Percentiles rank a stretch among this genome's conserved stretches.
Conservation (phyloP, 2,797 vertebrate species). For the Phoeniculus purpureus region DNA sequence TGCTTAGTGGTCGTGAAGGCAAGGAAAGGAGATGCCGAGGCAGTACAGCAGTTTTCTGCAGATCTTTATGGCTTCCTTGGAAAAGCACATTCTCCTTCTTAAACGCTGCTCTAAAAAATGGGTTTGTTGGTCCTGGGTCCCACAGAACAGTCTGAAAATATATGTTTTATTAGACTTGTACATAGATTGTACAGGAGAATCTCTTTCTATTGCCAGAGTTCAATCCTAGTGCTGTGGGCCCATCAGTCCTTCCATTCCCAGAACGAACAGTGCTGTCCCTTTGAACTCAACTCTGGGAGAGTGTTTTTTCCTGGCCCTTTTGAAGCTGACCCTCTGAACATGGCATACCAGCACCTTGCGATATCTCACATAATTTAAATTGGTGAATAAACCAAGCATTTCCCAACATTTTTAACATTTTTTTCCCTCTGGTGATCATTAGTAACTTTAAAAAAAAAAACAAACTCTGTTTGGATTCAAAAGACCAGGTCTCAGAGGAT, state of each 20-base stretch:
- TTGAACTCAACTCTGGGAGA: slow-evolving; percentile 27
- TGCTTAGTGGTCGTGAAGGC: background rate
- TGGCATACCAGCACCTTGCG: background rate
- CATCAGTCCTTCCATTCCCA: background rate
- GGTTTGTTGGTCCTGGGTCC: background rate
- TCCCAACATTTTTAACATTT: slow-evolving; percentile 63
- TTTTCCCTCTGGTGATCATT: slow-evolving; percentile 34
- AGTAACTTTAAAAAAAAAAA: slow-evolving; percentile 58
- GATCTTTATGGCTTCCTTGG: background rate
- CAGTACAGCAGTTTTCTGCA: background rate
- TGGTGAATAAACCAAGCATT: slow-evolving; percentile 54
- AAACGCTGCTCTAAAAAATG: background rate
- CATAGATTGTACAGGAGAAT: background rate
- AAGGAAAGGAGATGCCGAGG: background rate
- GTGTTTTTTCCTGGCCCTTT: background rate
- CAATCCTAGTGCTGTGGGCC: background rate
- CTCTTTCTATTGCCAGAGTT: background rate
- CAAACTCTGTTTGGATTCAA: slow-evolving; percentile 61
- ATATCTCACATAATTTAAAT: slow-evolving; percentile 17
- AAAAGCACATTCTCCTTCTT: background rate
- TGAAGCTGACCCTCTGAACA: background rate
- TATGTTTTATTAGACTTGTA: background rate
- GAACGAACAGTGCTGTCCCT: background rate
- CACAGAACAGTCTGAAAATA: background rate
- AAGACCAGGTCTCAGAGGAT: slow-evolving; percentile 71